These are phyloP conservation scores for Atrina japonica DNA, from an alignment of 2,888 invertebrate genomes.

Conservation along the genomic window DNA sequence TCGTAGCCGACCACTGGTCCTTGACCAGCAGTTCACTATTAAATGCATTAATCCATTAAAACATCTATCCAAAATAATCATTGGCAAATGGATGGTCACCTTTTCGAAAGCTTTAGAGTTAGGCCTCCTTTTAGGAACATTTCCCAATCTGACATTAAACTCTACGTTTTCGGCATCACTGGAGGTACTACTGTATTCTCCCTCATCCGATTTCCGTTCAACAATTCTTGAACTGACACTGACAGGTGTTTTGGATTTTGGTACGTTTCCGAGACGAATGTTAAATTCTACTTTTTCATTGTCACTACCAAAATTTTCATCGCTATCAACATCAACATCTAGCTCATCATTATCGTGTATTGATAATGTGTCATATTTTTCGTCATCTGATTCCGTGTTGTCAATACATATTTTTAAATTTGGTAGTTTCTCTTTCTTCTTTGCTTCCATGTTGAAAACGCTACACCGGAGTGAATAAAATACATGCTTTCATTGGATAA, in stretches of 20 bases:
- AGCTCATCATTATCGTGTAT: conserved; percentile 55
- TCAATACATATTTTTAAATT: conserved; percentile 77
- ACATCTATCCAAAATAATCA: no score
- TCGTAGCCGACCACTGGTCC: no score
- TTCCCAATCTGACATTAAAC: conserved; percentile 25
- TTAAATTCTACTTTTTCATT: conserved; percentile 67
- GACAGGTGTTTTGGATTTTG: conserved; percentile 32
- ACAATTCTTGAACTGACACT: conserved; percentile 26
- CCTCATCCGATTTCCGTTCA: conserved; percentile 24
- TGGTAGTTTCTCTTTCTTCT: conserved; percentile 62
- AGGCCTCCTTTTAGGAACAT: not conserved
- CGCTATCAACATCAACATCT: conserved; percentile 53
- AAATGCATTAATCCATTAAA: no score
- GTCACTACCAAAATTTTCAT: conserved; percentile 41
- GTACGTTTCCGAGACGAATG: conserved; percentile 58
- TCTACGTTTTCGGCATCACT: conserved; percentile 8
- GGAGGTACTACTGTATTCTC: conserved; percentile 1
- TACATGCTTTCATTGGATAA: no score
- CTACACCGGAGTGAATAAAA: no score
- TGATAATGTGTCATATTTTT: conserved; percentile 50
- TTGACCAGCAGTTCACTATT: no score
- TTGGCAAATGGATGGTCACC: conserved; percentile 1
- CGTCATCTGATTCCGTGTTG: conserved; percentile 67
- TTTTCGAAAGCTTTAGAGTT: conserved; percentile 9
- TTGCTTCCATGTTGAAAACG: conserved; percentile 60